A percentile compares a stretch with the other conserved stretches of the same genome.
These are phyloP conservation scores for Agrilus biguttatus DNA, from an alignment of 2,888 invertebrate genomes.

Conservation along the genomic window DNA sequence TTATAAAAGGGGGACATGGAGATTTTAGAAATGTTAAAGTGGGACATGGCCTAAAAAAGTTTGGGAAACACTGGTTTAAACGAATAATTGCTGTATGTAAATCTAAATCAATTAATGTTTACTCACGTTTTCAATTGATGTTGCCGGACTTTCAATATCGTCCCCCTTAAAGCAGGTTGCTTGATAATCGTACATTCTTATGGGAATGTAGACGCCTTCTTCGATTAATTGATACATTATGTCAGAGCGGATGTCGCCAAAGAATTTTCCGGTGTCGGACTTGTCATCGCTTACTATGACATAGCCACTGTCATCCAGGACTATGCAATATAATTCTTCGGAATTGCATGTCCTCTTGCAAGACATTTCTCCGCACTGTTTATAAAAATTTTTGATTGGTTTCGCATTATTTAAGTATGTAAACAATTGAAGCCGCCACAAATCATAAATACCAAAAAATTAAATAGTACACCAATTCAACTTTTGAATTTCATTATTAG, in stretches of 20 bases:
- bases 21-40: no score
- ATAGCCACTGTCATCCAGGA: constrained; percentile 83
- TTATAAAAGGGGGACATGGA: no score
- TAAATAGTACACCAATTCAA: no score
- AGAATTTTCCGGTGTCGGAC: constrained; percentile 67
- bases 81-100: no score
- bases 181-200: constrained; percentile 76
- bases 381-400: no score
- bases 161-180: constrained; percentile 69
- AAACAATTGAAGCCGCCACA: no score
- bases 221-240: constrained; percentile 64
- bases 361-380: constrained; percentile 26
- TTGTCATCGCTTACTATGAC: constrained; percentile 59
- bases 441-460: no score
- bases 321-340: constrained; percentile 62
- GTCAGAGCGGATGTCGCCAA: constrained; percentile 59
- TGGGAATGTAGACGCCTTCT: constrained; percentile 61
- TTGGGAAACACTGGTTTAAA: no score
- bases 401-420: no score
- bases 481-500: no score
- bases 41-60: no score
- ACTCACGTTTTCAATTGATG: constrained; percentile 3
- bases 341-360: constrained; percentile 46
- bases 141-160: constrained; percentile 38
- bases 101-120: background rate